phyloP scores from a whole-genome alignment of 2,113 vertebrate genomes.

The Eidolon helvum region DNA sequence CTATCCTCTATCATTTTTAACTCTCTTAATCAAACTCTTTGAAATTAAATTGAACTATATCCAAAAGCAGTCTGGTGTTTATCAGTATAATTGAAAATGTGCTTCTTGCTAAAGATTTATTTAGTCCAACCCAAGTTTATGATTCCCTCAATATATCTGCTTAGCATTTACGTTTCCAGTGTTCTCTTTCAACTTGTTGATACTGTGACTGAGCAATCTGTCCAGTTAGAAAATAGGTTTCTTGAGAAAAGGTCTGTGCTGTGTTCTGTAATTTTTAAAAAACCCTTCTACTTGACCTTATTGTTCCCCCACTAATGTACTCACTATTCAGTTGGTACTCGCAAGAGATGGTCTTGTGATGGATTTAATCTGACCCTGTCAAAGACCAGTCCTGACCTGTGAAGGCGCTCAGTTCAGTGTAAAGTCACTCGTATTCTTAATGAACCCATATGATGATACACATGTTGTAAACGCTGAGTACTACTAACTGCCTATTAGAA shows the following conservation, averaged over 20 bases:
- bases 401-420: neutral
- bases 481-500: neutral
- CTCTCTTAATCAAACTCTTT: constrained; percentile 9
- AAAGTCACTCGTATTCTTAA: neutral
- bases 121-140: neutral
- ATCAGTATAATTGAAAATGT: neutral
- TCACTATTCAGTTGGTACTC: neutral
- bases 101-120: neutral
- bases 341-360: neutral
- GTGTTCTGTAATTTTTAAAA: neutral
- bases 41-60: neutral
- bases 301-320: neutral
- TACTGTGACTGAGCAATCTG: neutral
- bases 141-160: neutral
- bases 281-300: neutral
- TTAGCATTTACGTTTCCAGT: neutral
- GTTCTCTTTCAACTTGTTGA: neutral
- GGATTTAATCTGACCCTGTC: neutral
- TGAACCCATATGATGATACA: neutral
- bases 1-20: neutral
- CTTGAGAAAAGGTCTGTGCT: neutral
- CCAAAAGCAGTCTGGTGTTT: neutral
- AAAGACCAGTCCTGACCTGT: neutral
- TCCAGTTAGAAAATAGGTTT: neutral
- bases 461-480: neutral